These are phyloP conservation scores for Onychomys arenicola DNA, from an alignment of 2,797 vertebrate genomes.

Conservation along the genomic window DNA sequence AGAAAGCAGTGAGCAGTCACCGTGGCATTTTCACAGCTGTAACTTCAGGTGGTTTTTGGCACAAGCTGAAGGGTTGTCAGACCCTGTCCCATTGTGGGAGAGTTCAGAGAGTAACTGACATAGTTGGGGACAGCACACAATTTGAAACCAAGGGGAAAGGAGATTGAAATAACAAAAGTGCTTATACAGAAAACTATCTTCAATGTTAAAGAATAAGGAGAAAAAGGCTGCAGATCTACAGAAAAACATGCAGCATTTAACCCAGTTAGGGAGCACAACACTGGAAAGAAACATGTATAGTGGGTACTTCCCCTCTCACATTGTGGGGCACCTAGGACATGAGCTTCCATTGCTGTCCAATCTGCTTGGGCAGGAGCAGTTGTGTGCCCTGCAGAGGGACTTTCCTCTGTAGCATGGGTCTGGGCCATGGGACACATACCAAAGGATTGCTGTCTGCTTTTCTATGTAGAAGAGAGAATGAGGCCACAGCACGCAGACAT, in stretches of 20 bases:
- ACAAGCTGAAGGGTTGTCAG: not conserved
- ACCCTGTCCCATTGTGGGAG: not conserved
- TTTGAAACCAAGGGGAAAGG: not conserved
- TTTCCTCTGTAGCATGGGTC: not conserved
- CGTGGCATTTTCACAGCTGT: not conserved
- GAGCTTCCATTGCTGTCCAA: fast-evolving
- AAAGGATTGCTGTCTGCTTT: not conserved
- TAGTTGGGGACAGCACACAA: not conserved
- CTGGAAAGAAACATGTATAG: not conserved
- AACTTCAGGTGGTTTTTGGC: not conserved
- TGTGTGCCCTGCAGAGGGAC: not conserved
- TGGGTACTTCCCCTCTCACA: not conserved
- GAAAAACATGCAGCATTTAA: not conserved
- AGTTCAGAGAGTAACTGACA: not conserved
- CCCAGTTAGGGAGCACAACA: not conserved
- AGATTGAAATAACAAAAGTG: not conserved
- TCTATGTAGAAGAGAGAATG: not conserved
- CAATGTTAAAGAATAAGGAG: not conserved
- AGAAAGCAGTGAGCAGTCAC: not conserved
- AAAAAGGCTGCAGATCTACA: not conserved
- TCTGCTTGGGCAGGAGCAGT: too few species aligned
- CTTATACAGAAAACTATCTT: not conserved
- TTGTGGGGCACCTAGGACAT: not conserved
- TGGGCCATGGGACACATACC: not conserved
- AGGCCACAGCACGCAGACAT: not conserved